phyloP scores from a whole-genome alignment of 2,797 vertebrate genomes.

The Parambassis ranga region DNA sequence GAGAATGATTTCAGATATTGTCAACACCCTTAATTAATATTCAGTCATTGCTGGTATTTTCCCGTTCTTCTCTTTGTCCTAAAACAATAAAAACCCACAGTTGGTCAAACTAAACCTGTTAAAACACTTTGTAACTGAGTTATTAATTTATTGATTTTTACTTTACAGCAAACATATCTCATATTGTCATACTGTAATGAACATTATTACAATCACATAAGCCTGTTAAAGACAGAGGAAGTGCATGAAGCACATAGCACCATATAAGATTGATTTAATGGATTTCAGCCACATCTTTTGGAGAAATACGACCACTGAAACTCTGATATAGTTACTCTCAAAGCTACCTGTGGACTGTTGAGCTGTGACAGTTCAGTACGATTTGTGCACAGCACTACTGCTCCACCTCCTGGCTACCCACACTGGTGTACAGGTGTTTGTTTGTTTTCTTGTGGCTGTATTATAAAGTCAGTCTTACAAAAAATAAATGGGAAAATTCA shows the following conservation, averaged over 20 bases:
- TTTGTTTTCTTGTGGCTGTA: not conserved
- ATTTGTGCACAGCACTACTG: conserved; percentile 10
- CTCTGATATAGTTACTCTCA: not conserved
- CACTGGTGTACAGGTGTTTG: not conserved
- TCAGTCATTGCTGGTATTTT: too few species aligned
- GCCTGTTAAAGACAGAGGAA: not conserved
- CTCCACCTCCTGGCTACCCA: conserved; percentile 44
- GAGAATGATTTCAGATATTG: too few species aligned
- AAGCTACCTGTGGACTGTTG: too few species aligned
- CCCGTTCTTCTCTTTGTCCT: too few species aligned
- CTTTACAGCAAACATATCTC: too few species aligned
- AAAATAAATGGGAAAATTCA: too few species aligned
- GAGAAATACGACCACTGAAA: not conserved
- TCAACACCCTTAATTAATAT: too few species aligned
- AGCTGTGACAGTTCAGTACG: not conserved
- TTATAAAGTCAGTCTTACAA: not conserved
- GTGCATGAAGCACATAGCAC: not conserved
- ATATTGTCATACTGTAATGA: too few species aligned
- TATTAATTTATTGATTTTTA: too few species aligned
- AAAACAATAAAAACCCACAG: too few species aligned
- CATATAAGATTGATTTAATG: not conserved
- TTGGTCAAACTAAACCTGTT: too few species aligned
- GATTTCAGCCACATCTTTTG: not conserved
- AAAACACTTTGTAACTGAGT: too few species aligned
- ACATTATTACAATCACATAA: conserved; percentile 15